Conservation (phyloP, 2,888 invertebrate genomes). For the Petrolisthes manimaculis region DNA sequence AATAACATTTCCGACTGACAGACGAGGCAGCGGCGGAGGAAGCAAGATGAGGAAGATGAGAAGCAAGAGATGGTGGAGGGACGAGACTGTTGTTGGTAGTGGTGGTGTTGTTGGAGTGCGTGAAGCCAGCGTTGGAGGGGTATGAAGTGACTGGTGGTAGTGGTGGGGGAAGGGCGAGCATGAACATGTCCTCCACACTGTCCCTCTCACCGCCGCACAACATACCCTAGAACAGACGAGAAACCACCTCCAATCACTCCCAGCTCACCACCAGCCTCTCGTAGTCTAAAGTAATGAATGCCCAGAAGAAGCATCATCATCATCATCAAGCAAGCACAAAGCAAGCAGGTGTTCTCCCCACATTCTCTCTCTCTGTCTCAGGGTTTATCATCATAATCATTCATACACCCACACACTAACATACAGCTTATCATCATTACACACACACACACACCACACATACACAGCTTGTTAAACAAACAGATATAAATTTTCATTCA, state of each 20-base stretch:
- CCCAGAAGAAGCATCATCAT: background rate
- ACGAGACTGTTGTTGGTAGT: background rate
- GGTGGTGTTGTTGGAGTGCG: background rate
- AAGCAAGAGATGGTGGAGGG: background rate
- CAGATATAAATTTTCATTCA: background rate
- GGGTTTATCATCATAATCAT: no score
- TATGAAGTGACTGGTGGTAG: constrained; percentile 16
- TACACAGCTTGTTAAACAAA: background rate
- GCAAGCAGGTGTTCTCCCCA: constrained; percentile 10
- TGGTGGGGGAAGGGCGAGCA: constrained; percentile 45
- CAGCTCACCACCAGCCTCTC: constrained; percentile 40
- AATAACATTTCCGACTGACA: constrained; percentile 30
- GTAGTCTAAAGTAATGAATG: background rate
- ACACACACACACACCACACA: no score
- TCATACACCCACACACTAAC: no score
- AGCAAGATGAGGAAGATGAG: background rate
- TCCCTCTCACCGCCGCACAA: constrained; percentile 45
- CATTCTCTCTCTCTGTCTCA: background rate
- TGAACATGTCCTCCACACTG: constrained; percentile 49
- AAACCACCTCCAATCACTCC: constrained; percentile 55
- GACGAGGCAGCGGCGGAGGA: constrained; percentile 28
- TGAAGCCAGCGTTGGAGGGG: background rate
- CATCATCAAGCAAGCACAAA: background rate
- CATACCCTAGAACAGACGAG: constrained; percentile 56
- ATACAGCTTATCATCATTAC: no score